phyloP scores from a whole-genome alignment of 30 jellyfish, hydroid and myxozoan species.

The Cassiopea xamachana region DNA sequence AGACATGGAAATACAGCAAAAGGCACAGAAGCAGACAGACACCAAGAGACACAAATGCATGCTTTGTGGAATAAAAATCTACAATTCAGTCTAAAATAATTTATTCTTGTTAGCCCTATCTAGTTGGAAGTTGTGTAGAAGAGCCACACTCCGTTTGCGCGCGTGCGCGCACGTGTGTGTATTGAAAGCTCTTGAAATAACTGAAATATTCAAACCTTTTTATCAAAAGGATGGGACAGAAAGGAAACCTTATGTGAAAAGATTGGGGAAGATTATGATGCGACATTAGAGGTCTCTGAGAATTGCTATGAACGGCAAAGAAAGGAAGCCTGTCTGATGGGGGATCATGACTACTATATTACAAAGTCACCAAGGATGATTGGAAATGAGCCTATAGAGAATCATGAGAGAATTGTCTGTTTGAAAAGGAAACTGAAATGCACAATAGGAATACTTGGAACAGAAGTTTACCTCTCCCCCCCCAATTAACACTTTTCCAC shows the following conservation, averaged over 20 bases:
- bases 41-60: too few relatives aligned
- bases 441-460: neutral
- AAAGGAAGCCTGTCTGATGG: neutral
- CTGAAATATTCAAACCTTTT: too few relatives aligned
- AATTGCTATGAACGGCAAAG: neutral
- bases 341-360: neutral
- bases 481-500: neutral
- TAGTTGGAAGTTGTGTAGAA: too few relatives aligned
- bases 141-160: too few relatives aligned
- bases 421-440: neutral
- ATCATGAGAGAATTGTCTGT: neutral
- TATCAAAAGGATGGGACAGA: too few relatives aligned
- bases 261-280: neutral
- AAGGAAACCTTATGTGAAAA: neutral
- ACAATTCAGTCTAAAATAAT: too few relatives aligned
- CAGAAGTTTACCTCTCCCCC: neutral
- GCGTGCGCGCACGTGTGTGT: too few relatives aligned
- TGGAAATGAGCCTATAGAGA: neutral
- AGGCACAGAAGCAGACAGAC: too few relatives aligned
- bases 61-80: too few relatives aligned
- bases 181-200: too few relatives aligned
- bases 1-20: too few relatives aligned
- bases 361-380: neutral
- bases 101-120: too few relatives aligned
- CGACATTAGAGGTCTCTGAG: neutral